phyloP scores from a whole-genome alignment of 2,888 invertebrate genomes.

The Folsomia manolachei region DNA sequence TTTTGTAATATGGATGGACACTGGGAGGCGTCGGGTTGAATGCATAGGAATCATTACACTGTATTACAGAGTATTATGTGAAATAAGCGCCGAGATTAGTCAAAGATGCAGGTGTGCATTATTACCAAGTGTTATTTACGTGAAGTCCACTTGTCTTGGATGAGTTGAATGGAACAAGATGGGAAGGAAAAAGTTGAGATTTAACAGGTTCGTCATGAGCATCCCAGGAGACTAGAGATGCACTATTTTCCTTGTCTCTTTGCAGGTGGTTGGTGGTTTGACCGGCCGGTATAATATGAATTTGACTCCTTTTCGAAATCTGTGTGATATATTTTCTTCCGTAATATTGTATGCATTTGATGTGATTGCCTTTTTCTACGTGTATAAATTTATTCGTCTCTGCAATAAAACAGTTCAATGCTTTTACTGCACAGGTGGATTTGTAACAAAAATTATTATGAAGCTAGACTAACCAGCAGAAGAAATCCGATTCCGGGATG shows the following conservation, averaged over 20 bases:
- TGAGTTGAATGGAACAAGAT: constrained; percentile 7
- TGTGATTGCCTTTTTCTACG: not conserved
- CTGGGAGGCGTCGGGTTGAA: not conserved
- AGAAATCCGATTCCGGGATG: not conserved
- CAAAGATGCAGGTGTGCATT: constrained; percentile 21
- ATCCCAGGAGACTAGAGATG: too few species aligned
- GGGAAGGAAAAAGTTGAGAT: constrained; percentile 11
- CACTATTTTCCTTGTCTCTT: constrained; percentile 19
- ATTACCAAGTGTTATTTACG: constrained; percentile 1
- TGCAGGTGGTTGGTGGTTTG: constrained; percentile 19
- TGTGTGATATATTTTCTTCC: not conserved
- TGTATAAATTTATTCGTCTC: not conserved
- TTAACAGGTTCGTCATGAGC: constrained; percentile 19
- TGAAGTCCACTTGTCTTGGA: not conserved
- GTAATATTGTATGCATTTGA: constrained; percentile 4
- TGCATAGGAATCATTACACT: too few species aligned
- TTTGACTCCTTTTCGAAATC: constrained; percentile 3
- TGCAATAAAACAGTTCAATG: not conserved
- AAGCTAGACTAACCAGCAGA: not conserved
- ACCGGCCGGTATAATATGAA: too few species aligned
- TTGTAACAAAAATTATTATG: not conserved
- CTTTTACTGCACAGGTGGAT: not conserved
- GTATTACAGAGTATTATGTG: not conserved
- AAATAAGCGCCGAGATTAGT: constrained; percentile 6
- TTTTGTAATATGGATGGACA: not conserved